phyloP scores from a whole-genome alignment of 2,888 invertebrate species.

The Acanthococcus lagerstroemiae region DNA sequence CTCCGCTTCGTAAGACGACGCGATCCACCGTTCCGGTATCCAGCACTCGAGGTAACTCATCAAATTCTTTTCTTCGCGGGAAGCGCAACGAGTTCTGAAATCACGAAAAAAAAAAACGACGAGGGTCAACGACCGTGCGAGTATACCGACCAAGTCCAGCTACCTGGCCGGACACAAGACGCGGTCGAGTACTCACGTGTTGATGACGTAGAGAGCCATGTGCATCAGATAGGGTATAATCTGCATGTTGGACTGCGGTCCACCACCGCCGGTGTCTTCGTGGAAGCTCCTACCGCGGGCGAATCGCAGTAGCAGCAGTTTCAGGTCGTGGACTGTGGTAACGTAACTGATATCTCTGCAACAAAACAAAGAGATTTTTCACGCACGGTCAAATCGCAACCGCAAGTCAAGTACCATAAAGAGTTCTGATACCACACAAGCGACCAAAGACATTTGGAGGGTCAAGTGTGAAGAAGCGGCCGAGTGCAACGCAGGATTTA shows the following conservation, averaged over 20 bases:
- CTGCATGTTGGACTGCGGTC: slow-evolving; percentile 94
- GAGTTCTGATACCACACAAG: too few relatives aligned
- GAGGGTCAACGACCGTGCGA: not conserved
- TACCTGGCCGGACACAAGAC: not conserved
- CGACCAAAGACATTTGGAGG: too few relatives aligned
- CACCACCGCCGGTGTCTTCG: slow-evolving; percentile 94
- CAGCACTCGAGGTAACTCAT: slow-evolving; percentile 58
- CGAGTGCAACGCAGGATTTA: too few relatives aligned
- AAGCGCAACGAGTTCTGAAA: slow-evolving; percentile 59
- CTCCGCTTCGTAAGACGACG: slow-evolving; percentile 79
- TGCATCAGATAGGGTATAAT: slow-evolving; percentile 88
- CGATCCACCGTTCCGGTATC: slow-evolving; percentile 57
- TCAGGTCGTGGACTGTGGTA: slow-evolving; percentile 84
- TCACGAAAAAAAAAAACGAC: not conserved
- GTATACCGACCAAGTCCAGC: not conserved
- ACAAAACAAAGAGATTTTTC: not conserved
- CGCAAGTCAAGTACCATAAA: too few relatives aligned
- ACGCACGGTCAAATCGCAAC: not conserved
- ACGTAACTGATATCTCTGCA: slow-evolving; percentile 62
- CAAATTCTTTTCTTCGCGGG: slow-evolving; percentile 68
- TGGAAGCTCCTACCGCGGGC: slow-evolving; percentile 92
- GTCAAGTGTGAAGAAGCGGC: too few relatives aligned
- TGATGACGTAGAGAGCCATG: slow-evolving; percentile 86
- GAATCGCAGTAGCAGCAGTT: slow-evolving; percentile 76
- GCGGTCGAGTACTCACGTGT: slow-evolving; percentile 58